Evolutionary conservation across 2,888 invertebrate species (phyloP).

Genomic region (Margaritifera margaritifera): DNA sequence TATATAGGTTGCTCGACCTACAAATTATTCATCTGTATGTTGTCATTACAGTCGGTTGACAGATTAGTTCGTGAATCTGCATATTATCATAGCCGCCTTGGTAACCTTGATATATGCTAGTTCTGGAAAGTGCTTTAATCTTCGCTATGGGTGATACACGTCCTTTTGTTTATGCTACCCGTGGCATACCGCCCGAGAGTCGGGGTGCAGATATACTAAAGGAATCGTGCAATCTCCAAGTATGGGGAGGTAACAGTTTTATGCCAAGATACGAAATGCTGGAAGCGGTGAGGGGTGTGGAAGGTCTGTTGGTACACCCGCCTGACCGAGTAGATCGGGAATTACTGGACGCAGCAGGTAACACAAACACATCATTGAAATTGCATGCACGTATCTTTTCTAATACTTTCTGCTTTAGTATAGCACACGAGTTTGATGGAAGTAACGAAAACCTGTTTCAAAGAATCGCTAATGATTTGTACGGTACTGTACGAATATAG

Average conservation of each 20-base stretch:
- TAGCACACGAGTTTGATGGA: too few species aligned
- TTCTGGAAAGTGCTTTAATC: too few species aligned
- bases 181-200: conserved; percentile 10
- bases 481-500: too few species aligned
- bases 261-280: conserved; percentile 27
- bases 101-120: too few species aligned
- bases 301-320: conserved; percentile 13
- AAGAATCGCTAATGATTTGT: too few species aligned
- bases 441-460: too few species aligned
- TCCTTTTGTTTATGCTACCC: conserved; percentile 24
- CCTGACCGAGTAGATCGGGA: conserved; percentile 34
- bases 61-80: too few species aligned
- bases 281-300: conserved; percentile 11
- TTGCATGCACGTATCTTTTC: neutral
- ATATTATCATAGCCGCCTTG: too few species aligned
- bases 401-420: neutral
- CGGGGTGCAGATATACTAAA: conserved; percentile 9
- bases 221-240: conserved; percentile 13
- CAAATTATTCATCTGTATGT: too few species aligned
- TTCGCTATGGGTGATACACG: neutral
- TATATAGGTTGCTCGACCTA: too few species aligned
- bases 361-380: neutral
- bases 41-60: too few species aligned
- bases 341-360: conserved; percentile 36
- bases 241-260: conserved; percentile 11